Evolutionary conservation across 2,888 invertebrate genomes (phyloP).

Genomic region (Griposia aprilina): DNA sequence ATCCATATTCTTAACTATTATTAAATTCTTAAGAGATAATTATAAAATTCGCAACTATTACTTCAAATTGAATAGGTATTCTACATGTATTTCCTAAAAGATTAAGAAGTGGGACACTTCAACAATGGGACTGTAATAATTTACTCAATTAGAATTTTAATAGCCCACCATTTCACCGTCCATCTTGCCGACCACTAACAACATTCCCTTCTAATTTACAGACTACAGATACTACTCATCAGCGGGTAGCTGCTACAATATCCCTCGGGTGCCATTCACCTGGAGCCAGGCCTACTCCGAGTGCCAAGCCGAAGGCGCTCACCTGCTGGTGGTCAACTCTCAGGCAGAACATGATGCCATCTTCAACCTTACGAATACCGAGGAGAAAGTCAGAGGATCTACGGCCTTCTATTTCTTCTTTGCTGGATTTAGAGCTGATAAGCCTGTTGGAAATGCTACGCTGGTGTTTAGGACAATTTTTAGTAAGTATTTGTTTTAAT

Average conservation of each 20-base stretch:
- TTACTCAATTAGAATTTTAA: neutral
- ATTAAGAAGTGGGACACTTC: neutral
- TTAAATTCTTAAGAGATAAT: too few relatives aligned
- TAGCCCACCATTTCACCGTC: neutral
- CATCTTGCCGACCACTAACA: neutral
- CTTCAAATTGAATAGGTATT: neutral
- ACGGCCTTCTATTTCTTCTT: conserved; percentile 73
- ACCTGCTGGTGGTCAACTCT: conserved; percentile 80
- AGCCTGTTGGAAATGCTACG: conserved; percentile 65
- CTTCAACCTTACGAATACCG: conserved; percentile 67
- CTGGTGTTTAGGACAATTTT: conserved; percentile 80
- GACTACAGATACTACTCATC: conserved; percentile 74
- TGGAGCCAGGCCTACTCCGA: conserved; percentile 82
- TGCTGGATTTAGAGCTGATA: conserved; percentile 78
- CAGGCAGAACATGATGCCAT: conserved; percentile 73
- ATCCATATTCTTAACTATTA: too few relatives aligned
- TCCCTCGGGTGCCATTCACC: conserved; percentile 68
- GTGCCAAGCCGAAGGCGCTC: conserved; percentile 77
- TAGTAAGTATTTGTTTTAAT: conserved; percentile 73
- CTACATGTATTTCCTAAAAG: neutral
- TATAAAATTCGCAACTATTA: too few relatives aligned
- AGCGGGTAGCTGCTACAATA: conserved; percentile 80
- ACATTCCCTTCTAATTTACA: conserved; percentile 50
- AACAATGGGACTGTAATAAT: neutral
- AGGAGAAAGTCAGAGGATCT: conserved; percentile 37